phyloP scores from a whole-genome alignment of 2,113 vertebrate species.

The Ifrita kowaldi region DNA sequence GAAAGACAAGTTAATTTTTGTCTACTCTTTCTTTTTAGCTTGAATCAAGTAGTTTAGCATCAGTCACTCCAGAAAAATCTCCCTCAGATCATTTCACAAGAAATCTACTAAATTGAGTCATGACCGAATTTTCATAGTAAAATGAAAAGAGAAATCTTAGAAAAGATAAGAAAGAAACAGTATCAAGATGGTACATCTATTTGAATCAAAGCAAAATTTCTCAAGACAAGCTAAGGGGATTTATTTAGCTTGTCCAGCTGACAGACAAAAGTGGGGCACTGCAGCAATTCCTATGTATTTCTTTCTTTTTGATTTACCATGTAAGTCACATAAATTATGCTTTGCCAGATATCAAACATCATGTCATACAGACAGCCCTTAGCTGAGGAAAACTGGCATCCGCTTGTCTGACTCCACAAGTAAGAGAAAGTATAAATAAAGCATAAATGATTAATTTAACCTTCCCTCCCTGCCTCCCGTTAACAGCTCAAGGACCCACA shows the following conservation, averaged over 20 bases:
- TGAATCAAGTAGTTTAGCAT: background rate
- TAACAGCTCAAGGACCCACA: conserved; percentile 81
- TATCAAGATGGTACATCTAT: background rate
- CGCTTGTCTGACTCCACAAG: conserved; percentile 58
- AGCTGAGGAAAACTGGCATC: conserved; percentile 70
- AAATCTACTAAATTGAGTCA: background rate
- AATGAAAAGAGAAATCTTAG: background rate
- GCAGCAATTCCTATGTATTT: background rate
- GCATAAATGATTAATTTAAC: conserved; percentile 88
- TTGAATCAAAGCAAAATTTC: background rate
- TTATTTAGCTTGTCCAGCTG: background rate
- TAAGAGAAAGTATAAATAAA: conserved; percentile 77
- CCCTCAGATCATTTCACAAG: background rate
- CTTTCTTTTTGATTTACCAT: background rate
- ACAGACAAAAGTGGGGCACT: background rate
- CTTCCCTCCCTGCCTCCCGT: conserved; percentile 73
- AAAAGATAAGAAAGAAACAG: background rate
- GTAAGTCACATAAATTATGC: conserved; percentile 35
- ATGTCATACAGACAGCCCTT: conserved; percentile 50
- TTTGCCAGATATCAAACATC: conserved; percentile 57
- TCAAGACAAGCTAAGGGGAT: background rate
- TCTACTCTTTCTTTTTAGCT: background rate
- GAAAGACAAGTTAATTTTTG: background rate
- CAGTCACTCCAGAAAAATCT: background rate
- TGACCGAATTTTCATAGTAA: background rate